Evolutionary conservation across 2,888 invertebrate genomes (phyloP).

Genomic region (Apeira syringaria): DNA sequence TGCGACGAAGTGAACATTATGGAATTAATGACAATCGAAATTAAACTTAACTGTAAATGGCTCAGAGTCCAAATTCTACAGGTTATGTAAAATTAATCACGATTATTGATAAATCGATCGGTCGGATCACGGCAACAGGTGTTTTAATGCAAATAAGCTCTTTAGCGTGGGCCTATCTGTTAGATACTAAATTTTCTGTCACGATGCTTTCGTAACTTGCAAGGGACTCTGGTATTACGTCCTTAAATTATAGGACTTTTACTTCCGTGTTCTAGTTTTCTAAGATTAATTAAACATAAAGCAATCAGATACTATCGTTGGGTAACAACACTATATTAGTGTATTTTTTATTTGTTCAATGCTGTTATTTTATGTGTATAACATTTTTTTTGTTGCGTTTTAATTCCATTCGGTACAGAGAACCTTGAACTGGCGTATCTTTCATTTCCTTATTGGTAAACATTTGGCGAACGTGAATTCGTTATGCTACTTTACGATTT

Average conservation of each 20-base stretch:
- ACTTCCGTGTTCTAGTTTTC: conserved; percentile 63
- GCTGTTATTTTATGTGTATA: conserved; percentile 33
- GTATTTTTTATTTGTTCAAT: conserved; percentile 26
- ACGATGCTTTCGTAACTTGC: conserved; percentile 51
- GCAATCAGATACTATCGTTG: conserved; percentile 38
- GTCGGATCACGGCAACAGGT: conserved; percentile 40
- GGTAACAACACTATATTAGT: conserved; percentile 32
- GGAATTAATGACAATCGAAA: conserved; percentile 26
- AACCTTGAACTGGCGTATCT: conserved; percentile 63
- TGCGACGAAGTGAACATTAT: conserved; percentile 10
- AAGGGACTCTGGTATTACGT: conserved; percentile 43
- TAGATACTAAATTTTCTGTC: conserved; percentile 21
- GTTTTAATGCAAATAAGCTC: conserved; percentile 59
- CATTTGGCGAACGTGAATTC: conserved; percentile 35
- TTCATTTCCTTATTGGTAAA: conserved; percentile 70
- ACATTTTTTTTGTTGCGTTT: conserved; percentile 38
- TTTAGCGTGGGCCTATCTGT: conserved; percentile 28
- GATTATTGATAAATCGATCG: conserved; percentile 49
- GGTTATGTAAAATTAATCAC: too few species aligned
- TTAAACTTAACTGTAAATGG: too few species aligned
- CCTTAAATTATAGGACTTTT: conserved; percentile 66
- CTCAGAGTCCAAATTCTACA: too few species aligned
- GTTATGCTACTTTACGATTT: conserved; percentile 29
- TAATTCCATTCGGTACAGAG: conserved; percentile 42
- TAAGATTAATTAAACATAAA: conserved; percentile 54